Base-by-base conservation (phyloP, 2,113 vertebrate species). In the Nycticryphes semicollaris region DNA sequence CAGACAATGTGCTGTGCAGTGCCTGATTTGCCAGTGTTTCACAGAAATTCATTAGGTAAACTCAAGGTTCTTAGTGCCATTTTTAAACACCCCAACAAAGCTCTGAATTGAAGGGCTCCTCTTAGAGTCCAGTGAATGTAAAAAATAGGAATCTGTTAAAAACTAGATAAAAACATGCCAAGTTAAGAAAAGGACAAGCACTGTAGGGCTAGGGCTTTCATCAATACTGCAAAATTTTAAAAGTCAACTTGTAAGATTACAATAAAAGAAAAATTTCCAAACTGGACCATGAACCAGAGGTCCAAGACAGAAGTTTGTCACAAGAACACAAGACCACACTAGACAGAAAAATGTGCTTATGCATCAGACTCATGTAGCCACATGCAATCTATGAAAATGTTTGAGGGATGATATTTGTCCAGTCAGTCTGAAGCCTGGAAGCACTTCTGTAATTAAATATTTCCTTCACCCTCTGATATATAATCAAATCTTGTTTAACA, bases 1-100 rank as follows among this genome's bases (percentile, higher is more conserved):
- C 9, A 83, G 37, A 35, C 0, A 0, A 37, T 8, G 28, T 22
- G 20, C 25, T 51, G 25, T 27, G 27, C 50, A 27, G 50, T 27
- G 50, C 15, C 15, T 51, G 25, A 19, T 84, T 73, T 67, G 17
- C 33, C 70, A 59, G 28, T 25, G 35, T 45, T 82, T 62, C 76
- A 64, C 15, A 84, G 47, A 75, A 76, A 43, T n/a, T 67, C 25
- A 50, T 43, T 43, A 63, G 25, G 28, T 35, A 50, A 70, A 47
- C 25, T 33, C 30, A 63, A 64, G 48, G 59, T 47, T 23, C 33
- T 25, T 60, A 68, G 43, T 84, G 48, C 25, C 22, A 45, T 35
- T 68, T 83, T 95, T 33, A 72, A 37, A 54, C 28, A 86, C 41
- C 14, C 22, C 25, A 78, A 64, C 8, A 73, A 45, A 53, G 41